Evolutionary conservation across 2,797 vertebrate genomes (phyloP).

Genomic region (Calcarius lapponicus): DNA sequence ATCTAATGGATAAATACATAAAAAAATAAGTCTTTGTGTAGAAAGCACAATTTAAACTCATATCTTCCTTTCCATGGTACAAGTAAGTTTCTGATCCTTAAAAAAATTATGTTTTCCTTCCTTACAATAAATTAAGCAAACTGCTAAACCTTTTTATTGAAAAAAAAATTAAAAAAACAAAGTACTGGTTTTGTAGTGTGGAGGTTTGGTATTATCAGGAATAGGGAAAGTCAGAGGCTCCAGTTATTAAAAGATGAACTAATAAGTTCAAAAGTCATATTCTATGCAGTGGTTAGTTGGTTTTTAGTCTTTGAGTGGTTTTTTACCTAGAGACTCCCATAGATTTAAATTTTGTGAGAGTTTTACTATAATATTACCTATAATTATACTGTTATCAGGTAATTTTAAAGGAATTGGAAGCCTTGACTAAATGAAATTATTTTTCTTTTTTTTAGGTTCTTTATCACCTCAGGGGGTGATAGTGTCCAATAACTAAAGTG

Average conservation of each 20-base stretch:
- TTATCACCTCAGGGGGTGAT: not conserved
- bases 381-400: not conserved
- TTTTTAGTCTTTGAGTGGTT: accelerated
- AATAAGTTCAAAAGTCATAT: not conserved
- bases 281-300: accelerated
- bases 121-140: not conserved
- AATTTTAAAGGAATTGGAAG: not conserved
- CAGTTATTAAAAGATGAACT: not conserved
- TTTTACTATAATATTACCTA: not conserved
- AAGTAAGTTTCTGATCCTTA: not conserved
- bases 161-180: accelerated
- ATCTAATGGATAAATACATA: not conserved
- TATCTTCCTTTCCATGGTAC: not conserved
- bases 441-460: not conserved
- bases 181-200: not conserved
- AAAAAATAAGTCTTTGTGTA: not conserved
- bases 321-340: accelerated
- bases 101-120: not conserved
- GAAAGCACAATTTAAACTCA: not conserved
- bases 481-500: not conserved
- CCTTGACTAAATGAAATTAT: accelerated
- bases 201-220: not conserved
- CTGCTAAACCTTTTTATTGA: accelerated
- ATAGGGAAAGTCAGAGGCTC: not conserved
- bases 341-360: not conserved